Evolutionary conservation across 2,888 invertebrate genomes (phyloP), one percentile per base, ranked within the genome.

Genomic region (Drosophila colorata): DNA sequence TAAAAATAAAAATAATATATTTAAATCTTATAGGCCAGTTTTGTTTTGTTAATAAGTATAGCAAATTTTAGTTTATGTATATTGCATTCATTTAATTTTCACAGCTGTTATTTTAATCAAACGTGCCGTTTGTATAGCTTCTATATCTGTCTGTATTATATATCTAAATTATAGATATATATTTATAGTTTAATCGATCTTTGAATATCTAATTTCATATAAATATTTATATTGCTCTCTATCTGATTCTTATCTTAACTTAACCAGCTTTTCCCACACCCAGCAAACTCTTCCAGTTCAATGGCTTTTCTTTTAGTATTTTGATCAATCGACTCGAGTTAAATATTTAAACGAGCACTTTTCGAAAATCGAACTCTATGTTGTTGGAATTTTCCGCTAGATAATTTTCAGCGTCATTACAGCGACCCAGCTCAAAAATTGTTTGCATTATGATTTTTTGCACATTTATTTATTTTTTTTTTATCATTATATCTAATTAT

Each of bases 401-500:
- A 55, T 80, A 84, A 81, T 87, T 82, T 82, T 75, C 82, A 66
- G 73, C 76, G 47, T 82, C 74, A 69, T 80, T 80, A 73, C 49
- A 51, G 69, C 46, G 46, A 66, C 46, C 59, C 55, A 43, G 31
- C 31, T 11, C 20, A 25, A 33, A 76, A 87, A 87, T 80, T 78
- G 78, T 88, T 88, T 75, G 81, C 75, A 78, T 74, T 84, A 83
- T 74, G 84, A 80, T 84, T 23, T 61, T 60, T 23, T 46, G 25
- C n/a, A 28, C 8, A 11, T 28, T 14, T 16, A 25, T 49, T 25
- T 37, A 11, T 37, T 18, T 20, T 47, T 47, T 23, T 64, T 81
- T 88, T 84, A 84, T 84, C 84, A 88, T 84, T 69, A 88, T 57
- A 84, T 87, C 88, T 84, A 84, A 88, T 88, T 84, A 88, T 78